Evolutionary conservation across 2,888 invertebrate species (phyloP), one percentile per base, ranked within the genome.

Genomic region (Diadegma fenestrale): DNA sequence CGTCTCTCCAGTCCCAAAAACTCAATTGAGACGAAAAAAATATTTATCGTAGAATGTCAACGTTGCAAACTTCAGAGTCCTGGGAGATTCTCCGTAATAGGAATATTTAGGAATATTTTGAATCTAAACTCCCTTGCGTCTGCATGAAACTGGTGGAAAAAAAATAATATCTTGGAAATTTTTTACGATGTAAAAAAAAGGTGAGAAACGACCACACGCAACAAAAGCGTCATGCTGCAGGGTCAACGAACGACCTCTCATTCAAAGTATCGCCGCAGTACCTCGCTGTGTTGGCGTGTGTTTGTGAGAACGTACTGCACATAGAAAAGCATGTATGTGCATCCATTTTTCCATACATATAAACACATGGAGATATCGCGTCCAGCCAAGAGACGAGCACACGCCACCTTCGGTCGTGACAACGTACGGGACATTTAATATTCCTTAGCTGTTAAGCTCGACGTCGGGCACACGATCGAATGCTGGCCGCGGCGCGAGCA

Each of bases 171-270:
- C 7, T 73, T 19, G 8, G 14, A 19, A 6, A 22, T 73, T 58
- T 73, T 37, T n/a, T 8, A 37, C 10, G 17, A 37, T 6, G 17
- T 43, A 8, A 30, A 48, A 30, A 48, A 10, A 68, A 82, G 64
- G 63, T 73, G 63, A 68, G 54, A 72, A 75, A 30, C 66, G 54
- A 80, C 66, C 37, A 76, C 33, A 76, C 43, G 41, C 33, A 58
- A 69, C 61, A 43, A n/a, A 51, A 69, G 54, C 69, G 76, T 64
- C 72, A 61, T 79, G 72, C 54, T 80, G 43, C 17, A 26, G 77
- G 87, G 85, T 86, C 87, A 86, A 84, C 78, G 85, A 85, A 87
- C 86, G 84, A 86, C 87, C 87, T 85, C 86, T 86, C 85, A 68
- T 68, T 66, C 82, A 75, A 86, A 43, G 69, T 75, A 54, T 79